A percentile compares a stretch with the other conserved stretches of the same genome.
Conservation (phyloP, 2,888 invertebrate species). For the Chymomyza caudatula region DNA sequence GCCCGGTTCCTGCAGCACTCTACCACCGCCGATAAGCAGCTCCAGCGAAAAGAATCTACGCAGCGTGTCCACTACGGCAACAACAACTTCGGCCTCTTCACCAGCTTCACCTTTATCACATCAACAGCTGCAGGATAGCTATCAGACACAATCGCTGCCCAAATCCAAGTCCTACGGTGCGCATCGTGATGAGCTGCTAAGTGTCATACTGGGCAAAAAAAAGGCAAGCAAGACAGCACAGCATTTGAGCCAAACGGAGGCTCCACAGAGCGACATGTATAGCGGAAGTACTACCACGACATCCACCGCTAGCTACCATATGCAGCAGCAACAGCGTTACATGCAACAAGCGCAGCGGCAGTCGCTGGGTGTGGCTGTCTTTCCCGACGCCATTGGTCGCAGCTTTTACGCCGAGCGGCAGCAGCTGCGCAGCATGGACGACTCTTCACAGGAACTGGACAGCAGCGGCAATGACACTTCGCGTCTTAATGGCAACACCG, state of each 20-base stretch:
- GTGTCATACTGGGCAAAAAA: constrained; percentile 61
- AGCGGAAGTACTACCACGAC: constrained; percentile 44
- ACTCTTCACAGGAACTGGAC: constrained; percentile 72
- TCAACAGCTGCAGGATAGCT: constrained; percentile 64
- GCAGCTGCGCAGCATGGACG: constrained; percentile 67
- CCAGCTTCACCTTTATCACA: constrained; percentile 73
- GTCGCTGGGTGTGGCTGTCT: constrained; percentile 68
- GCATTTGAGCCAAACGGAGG: constrained; percentile 15
- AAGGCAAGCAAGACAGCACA: constrained; percentile 42
- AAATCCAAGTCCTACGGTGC: constrained; percentile 68
- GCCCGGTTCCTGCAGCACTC: constrained; percentile 53
- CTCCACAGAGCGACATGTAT: constrained; percentile 38
- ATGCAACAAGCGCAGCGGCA: constrained; percentile 58
- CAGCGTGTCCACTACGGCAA: constrained; percentile 48
- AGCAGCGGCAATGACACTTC: constrained; percentile 48
- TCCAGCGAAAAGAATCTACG: constrained; percentile 74
- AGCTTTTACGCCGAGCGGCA: constrained; percentile 65
- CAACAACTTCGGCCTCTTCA: constrained; percentile 63
- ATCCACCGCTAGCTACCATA: constrained; percentile 32
- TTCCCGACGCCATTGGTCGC: constrained; percentile 61
- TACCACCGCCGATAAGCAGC: constrained; percentile 53
- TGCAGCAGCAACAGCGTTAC: constrained; percentile 37
- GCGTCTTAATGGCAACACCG: constrained; percentile 8
- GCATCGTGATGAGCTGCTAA: constrained; percentile 65
- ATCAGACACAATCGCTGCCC: constrained; percentile 71